phyloP scores from a whole-genome alignment of 1,140 invertebrate genomes.

The Sesamia nonagrioides region DNA sequence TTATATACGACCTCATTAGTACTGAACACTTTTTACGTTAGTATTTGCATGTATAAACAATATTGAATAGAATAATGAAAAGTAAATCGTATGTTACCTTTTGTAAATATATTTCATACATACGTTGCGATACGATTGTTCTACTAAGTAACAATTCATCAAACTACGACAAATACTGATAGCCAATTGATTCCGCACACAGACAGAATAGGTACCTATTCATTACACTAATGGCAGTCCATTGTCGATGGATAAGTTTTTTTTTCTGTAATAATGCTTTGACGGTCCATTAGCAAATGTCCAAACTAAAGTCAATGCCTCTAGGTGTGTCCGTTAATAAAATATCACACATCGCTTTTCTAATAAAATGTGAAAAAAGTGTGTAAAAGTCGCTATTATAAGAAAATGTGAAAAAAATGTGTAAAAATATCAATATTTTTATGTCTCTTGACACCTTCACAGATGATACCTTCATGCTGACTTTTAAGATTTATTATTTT shows the following conservation, averaged over 20 bases:
- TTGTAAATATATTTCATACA: slow-evolving; percentile 23
- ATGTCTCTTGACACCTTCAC: slow-evolving; percentile 24
- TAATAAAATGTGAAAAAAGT: slow-evolving; percentile 20
- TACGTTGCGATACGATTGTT: slow-evolving; percentile 1
- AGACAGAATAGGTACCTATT: slow-evolving; percentile 51
- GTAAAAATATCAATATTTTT: slow-evolving; percentile 1
- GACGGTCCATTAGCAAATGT: slow-evolving; percentile 57
- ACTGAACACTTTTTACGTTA: not conserved
- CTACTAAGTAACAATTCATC: slow-evolving; percentile 54
- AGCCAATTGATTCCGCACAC: slow-evolving; percentile 55
- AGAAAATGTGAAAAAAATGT: slow-evolving; percentile 20
- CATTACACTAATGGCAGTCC: slow-evolving; percentile 63
- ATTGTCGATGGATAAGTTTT: slow-evolving; percentile 56
- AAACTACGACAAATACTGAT: slow-evolving; percentile 55
- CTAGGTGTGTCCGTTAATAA: slow-evolving; percentile 48
- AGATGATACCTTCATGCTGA: slow-evolving; percentile 5
- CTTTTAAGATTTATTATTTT: slow-evolving; percentile 28
- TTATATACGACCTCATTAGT: slow-evolving; percentile 3
- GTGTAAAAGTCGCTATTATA: slow-evolving; percentile 23
- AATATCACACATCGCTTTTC: slow-evolving; percentile 38
- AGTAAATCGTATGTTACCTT: not conserved
- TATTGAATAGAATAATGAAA: not conserved
- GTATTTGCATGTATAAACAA: not conserved
- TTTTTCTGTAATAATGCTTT: slow-evolving; percentile 50
- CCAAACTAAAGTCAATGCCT: slow-evolving; percentile 57